Conservation (phyloP, 2,113 vertebrate genomes). For the Python bivittatus region DNA sequence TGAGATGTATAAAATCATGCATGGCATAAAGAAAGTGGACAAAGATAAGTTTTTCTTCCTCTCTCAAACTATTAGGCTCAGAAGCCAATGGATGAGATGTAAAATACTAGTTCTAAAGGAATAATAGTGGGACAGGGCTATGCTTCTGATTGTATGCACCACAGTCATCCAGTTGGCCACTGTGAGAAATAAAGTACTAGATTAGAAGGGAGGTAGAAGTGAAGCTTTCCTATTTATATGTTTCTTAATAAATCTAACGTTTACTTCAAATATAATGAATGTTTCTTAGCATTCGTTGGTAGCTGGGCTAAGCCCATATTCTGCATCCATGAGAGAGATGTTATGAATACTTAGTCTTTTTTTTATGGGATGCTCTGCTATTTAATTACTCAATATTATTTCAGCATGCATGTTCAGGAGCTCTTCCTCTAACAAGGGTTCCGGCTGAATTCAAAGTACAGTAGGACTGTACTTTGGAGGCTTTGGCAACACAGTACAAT, state of each 20-base stretch:
- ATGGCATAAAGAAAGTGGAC: not conserved
- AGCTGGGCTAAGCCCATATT: not conserved
- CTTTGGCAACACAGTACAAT: not conserved
- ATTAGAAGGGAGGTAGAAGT: not conserved
- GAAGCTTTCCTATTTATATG: not conserved
- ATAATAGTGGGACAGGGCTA: not conserved
- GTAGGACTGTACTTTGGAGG: not conserved
- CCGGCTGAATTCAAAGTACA: not conserved
- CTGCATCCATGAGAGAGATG: not conserved
- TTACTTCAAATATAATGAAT: not conserved
- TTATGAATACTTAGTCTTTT: not conserved
- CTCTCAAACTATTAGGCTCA: not conserved
- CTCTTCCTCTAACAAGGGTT: not conserved
- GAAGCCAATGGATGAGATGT: not conserved
- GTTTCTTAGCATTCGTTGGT: not conserved
- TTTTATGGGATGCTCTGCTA: not conserved
- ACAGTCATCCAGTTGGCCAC: not conserved
- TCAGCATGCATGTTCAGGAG: not conserved
- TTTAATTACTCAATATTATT: not conserved
- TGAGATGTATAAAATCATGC: not conserved
- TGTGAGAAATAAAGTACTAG: not conserved
- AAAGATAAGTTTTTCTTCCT: not conserved
- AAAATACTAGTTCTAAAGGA: not conserved
- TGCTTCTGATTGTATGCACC: not conserved
- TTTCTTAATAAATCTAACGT: not conserved